Evolutionary conservation across 2,888 invertebrate genomes (phyloP), one percentile per base, ranked within the genome.

Genomic region (Oligia strigilis): DNA sequence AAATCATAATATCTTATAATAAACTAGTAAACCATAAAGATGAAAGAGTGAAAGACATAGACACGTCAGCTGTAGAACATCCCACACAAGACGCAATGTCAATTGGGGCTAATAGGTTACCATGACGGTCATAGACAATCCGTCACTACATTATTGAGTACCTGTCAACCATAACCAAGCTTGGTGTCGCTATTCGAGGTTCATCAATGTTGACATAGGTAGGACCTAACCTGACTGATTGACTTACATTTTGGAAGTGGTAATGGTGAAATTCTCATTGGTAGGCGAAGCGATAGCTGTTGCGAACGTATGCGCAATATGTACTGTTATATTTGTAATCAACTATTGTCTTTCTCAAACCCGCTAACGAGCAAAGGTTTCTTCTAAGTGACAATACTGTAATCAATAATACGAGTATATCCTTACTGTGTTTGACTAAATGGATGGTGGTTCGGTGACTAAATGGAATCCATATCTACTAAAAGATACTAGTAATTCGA

Each of bases 91-190:
- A 14, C 23, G 55, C 58, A 1, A 62, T 60, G 60, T 40, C 58
- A 83, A 86, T 85, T 79, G 74, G 72, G 83, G 86, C 55, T 83
- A 85, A 83, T 75, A 73, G 84, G 84, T 76, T 76, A 82, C 75
- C 69, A 66, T 64, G 78, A 72, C 76, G 58, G 65, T 36, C 71
- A 55, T 65, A 82, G 52, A 46, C 49, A 66, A 75, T 80, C 55
- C 64, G 46, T 66, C 77, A 75, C 76, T 79, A 40, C 72, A 70
- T 69, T 65, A 80, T 72, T 76, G 60, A 74, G 49, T 29, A 75
- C 62, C 84, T 77, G 84, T 75, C 87, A 80, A 13, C 64, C 60
- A 46, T 55, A 58, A 29, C 65, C 66, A 8, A 73, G 77, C 40
- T 40, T 23, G 58, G 75, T 77, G 17, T 49, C 72, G n/a, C 17